These are phyloP conservation scores for Verasper variegatus DNA, from an alignment of 2,113 vertebrate genomes.

Conservation along the genomic window DNA sequence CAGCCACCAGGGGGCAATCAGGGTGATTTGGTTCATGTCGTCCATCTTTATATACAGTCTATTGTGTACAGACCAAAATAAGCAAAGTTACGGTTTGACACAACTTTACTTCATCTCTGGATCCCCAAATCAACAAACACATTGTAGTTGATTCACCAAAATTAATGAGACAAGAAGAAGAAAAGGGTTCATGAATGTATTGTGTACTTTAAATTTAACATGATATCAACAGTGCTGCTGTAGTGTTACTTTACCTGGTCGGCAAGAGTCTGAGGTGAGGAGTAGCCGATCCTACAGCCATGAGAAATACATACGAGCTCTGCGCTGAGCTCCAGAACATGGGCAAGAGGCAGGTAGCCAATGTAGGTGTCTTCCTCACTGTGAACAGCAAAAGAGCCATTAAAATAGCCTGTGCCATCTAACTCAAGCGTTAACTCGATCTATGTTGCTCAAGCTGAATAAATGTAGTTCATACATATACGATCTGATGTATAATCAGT, in stretches of 20 bases:
- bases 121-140: too few species aligned
- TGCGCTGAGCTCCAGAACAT: constrained; percentile 94
- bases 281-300: constrained; percentile 93
- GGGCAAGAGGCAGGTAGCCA: constrained; percentile 94
- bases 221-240: background rate
- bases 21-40: too few species aligned
- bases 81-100: too few species aligned
- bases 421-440: background rate
- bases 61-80: too few species aligned
- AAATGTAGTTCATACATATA: too few species aligned
- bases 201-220: too few species aligned
- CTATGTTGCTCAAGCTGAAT: background rate
- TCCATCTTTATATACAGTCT: too few species aligned
- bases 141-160: too few species aligned
- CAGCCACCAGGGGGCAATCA: too few species aligned
- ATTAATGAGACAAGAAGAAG: too few species aligned
- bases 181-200: too few species aligned
- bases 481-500: background rate
- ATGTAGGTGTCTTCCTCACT: constrained; percentile 94
- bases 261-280: constrained; percentile 92
- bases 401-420: background rate
- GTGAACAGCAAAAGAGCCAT: constrained; percentile 41
- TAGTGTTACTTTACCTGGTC: constrained; percentile 87
- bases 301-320: constrained; percentile 91
- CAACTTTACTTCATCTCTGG: too few species aligned